A percentile compares a stretch with the other conserved stretches of the same genome.
These are phyloP conservation scores for Pristionchus mayeri DNA, from an alignment of 2,888 invertebrate species.

Conservation along the genomic window DNA sequence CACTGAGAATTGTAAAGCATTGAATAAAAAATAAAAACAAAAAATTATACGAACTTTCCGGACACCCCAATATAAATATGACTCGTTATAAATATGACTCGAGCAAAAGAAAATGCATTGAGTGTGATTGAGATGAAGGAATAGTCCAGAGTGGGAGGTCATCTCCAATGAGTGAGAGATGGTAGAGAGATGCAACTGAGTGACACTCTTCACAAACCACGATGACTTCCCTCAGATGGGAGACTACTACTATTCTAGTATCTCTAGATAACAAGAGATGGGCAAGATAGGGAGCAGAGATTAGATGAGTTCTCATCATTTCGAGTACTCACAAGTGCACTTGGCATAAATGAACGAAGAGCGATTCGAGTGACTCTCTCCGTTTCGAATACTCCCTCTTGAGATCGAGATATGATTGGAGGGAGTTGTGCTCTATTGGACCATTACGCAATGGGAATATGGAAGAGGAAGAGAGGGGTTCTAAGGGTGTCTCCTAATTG, in stretches of 20 bases:
- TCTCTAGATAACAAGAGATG: conserved; percentile 24
- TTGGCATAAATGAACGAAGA: conserved; percentile 29
- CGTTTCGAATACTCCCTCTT: neutral
- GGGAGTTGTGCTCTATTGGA: neutral
- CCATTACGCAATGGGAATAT: conserved; percentile 26
- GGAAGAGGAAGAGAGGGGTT: neutral
- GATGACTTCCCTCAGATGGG: neutral
- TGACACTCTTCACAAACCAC: neutral
- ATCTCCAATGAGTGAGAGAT: too few species aligned
- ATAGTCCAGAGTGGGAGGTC: too few species aligned
- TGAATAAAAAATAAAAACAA: too few species aligned
- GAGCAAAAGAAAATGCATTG: too few species aligned
- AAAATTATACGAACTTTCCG: too few species aligned
- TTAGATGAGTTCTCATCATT: neutral
- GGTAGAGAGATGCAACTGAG: neutral
- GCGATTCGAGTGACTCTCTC: neutral
- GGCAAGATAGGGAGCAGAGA: neutral
- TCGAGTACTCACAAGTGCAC: neutral
- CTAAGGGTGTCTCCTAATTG: conserved; percentile 17
- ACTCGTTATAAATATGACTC: too few species aligned
- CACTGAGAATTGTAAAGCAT: too few species aligned
- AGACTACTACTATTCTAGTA: neutral
- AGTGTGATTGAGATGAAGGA: too few species aligned
- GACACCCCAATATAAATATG: too few species aligned
- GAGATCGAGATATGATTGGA: neutral